These are phyloP conservation scores for Zootoca vivipara DNA, from an alignment of 2,113 vertebrate genomes.

Conservation along the genomic window DNA sequence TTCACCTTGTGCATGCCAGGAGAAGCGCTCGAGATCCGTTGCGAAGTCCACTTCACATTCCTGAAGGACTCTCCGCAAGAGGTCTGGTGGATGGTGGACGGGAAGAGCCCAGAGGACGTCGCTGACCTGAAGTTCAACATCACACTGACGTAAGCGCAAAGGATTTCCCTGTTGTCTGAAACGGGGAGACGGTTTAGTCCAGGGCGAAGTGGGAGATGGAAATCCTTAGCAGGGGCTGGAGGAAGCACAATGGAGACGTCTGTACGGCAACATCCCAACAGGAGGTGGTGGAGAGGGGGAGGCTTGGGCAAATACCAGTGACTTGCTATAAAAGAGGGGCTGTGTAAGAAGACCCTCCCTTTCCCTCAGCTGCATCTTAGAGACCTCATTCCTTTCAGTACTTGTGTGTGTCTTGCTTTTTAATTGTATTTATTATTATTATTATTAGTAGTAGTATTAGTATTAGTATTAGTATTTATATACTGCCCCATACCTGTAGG, in stretches of 20 bases:
- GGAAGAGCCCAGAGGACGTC: constrained; percentile 78
- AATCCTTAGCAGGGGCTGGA: no score
- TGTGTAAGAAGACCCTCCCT: neutral
- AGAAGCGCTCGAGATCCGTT: constrained; percentile 74
- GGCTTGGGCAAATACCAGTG: neutral
- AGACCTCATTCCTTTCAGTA: no score
- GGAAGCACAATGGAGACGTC: neutral
- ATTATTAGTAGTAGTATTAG: no score
- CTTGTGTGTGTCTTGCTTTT: no score
- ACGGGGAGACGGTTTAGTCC: neutral
- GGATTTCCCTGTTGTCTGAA: neutral
- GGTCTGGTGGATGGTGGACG: constrained; percentile 93
- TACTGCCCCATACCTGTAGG: no score
- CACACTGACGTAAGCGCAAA: constrained; percentile 63
- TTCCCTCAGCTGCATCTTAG: neutral
- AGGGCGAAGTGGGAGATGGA: neutral
- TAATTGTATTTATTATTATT: no score
- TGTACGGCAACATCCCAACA: no score
- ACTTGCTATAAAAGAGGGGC: neutral
- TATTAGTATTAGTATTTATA: no score
- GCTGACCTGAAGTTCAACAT: constrained; percentile 68
- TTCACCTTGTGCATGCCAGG: constrained; percentile 55
- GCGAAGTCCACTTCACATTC: constrained; percentile 79
- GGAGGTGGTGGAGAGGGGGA: fast-evolving
- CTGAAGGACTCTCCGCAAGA: constrained; percentile 73